Percentiles rank a stretch among this genome's conserved stretches.
Evolutionary conservation across 2,797 vertebrate species (phyloP).

Genomic region (Clamator glandarius): DNA sequence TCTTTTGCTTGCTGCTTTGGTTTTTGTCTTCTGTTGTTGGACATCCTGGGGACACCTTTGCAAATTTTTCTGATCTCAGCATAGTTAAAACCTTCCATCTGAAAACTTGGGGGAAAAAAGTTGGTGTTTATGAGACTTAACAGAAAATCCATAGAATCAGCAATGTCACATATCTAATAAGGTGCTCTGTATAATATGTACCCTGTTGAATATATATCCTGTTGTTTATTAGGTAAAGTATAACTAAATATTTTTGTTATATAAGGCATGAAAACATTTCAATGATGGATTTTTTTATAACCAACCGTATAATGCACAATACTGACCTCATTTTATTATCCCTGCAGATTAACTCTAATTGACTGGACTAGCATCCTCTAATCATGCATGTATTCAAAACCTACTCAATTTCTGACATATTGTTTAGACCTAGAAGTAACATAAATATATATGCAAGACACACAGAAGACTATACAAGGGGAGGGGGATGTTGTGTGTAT

Average conservation of each 20-base stretch:
- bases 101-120: not conserved
- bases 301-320: not conserved
- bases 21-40: not conserved
- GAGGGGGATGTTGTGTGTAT: not conserved
- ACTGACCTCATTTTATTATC: not conserved
- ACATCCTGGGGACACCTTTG: not conserved
- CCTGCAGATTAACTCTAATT: not conserved
- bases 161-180: not conserved
- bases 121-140: not conserved
- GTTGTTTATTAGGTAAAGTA: not conserved
- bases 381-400: not conserved
- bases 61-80: not conserved
- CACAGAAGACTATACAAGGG: not conserved
- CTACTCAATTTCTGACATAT: not conserved
- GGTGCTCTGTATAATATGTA: not conserved
- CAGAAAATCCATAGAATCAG: not conserved
- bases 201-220: not conserved
- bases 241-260: not conserved
- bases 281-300: not conserved
- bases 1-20: not conserved
- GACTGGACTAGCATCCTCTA: not conserved
- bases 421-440: not conserved
- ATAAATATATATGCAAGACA: not conserved
- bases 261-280: not conserved
- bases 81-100: not conserved